phyloP scores from a whole-genome alignment of 2,113 vertebrate species.

The Apteryx mantelli region DNA sequence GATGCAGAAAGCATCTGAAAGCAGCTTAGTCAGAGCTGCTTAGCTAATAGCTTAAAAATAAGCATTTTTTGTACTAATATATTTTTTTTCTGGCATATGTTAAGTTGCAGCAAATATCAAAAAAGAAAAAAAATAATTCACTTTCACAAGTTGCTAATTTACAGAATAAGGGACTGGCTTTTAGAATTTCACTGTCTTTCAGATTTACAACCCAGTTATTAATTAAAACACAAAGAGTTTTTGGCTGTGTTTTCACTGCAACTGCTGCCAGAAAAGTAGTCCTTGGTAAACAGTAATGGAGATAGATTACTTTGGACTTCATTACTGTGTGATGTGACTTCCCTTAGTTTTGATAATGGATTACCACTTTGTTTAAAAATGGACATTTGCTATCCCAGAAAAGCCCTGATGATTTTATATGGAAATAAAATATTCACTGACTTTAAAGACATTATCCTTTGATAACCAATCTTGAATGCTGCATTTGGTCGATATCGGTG shows the following conservation, averaged over 20 bases:
- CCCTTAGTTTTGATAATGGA: neutral
- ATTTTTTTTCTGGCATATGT: neutral
- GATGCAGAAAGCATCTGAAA: neutral
- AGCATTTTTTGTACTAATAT: neutral
- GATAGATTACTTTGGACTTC: slow-evolving; percentile 5
- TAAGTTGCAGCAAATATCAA: neutral
- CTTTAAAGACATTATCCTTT: neutral
- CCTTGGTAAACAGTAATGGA: slow-evolving; percentile 23
- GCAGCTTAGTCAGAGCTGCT: neutral
- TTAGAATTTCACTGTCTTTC: neutral
- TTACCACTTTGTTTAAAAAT: slow-evolving; percentile 5
- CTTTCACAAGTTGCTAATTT: neutral
- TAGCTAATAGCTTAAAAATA: neutral
- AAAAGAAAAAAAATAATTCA: neutral
- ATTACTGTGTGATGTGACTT: neutral
- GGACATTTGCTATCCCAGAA: neutral
- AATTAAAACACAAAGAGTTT: slow-evolving; percentile 14
- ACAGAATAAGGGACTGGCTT: neutral
- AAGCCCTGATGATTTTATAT: neutral
- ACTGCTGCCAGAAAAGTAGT: slow-evolving; percentile 9
- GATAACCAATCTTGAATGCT: neutral
- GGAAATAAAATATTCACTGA: neutral
- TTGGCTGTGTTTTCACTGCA: neutral
- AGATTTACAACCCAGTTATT: neutral
- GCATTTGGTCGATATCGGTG: too few relatives aligned